Conservation (phyloP, 2,888 invertebrate genomes). For the Tineola bisselliella region DNA sequence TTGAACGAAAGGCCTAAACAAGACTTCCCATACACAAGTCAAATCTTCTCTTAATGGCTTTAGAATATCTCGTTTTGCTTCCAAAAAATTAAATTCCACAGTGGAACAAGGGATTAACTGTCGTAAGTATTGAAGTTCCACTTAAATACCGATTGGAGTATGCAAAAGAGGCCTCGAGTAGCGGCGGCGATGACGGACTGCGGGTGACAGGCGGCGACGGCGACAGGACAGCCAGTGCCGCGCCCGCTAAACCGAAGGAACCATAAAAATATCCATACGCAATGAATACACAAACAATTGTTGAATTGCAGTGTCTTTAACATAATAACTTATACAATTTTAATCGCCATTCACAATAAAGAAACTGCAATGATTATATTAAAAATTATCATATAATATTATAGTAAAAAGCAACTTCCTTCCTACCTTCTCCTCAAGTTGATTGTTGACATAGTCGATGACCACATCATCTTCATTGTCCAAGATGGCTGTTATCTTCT, state of each 20-base stretch:
- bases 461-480: constrained; percentile 99
- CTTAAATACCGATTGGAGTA: constrained; percentile 66
- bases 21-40: constrained; percentile 60
- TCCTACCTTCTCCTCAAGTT: constrained; percentile 94
- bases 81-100: constrained; percentile 4
- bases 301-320: constrained; percentile 61
- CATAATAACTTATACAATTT: neutral
- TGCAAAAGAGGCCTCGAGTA: constrained; percentile 61
- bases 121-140: constrained; percentile 60
- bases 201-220: constrained; percentile 38
- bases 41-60: constrained; percentile 52
- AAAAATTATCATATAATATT: constrained; percentile 23
- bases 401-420: too few relatives aligned
- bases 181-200: constrained; percentile 43
- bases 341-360: constrained; percentile 24
- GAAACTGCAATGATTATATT: constrained; percentile 67
- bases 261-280: constrained; percentile 68
- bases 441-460: constrained; percentile 98
- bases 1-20: constrained; percentile 57
- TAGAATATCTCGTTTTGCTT: constrained; percentile 14
- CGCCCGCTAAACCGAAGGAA: constrained; percentile 57
- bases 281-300: constrained; percentile 62
- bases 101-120: constrained; percentile 1
- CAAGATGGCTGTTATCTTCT: constrained; percentile 94
- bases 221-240: constrained; percentile 23